These are phyloP conservation scores for Chloroceryle inda DNA, from an alignment of 2,797 vertebrate genomes.

Conservation along the genomic window DNA sequence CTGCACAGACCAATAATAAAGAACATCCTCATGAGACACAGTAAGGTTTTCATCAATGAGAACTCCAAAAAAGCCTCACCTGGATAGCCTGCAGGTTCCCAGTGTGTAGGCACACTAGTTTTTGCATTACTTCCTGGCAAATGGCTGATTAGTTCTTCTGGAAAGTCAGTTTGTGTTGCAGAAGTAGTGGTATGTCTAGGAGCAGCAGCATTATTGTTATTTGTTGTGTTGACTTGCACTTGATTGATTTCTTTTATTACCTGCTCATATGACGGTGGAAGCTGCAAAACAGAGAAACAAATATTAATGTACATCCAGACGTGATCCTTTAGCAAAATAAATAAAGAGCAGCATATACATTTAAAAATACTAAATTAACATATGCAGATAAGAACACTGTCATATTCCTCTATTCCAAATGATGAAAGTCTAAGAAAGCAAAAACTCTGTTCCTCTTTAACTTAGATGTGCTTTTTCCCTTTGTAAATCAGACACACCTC, in stretches of 20 bases:
- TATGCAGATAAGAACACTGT: background rate
- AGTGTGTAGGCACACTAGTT: slow-evolving; percentile 60
- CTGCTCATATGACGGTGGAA: slow-evolving; percentile 94
- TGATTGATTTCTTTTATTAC: slow-evolving; percentile 94
- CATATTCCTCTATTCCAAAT: background rate
- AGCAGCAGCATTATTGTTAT: slow-evolving; percentile 83
- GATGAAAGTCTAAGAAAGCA: background rate
- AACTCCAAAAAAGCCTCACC: slow-evolving; percentile 71
- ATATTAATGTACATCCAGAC: background rate
- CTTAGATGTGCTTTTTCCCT: background rate
- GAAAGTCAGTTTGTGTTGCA: slow-evolving; percentile 91
- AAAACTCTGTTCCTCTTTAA: background rate
- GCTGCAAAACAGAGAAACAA: slow-evolving; percentile 79
- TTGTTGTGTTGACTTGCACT: slow-evolving; percentile 85
- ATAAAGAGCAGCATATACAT: background rate
- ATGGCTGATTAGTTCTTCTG: slow-evolving; percentile 70
- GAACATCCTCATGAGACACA: background rate
- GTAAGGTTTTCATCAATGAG: background rate
- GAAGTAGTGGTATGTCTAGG: slow-evolving; percentile 85
- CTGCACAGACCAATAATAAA: background rate
- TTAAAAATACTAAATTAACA: background rate
- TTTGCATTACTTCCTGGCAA: slow-evolving; percentile 78
- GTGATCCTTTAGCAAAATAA: background rate
- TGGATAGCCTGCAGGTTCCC: slow-evolving; percentile 68
- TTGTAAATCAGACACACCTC: slow-evolving; percentile 2